Percentiles rank a stretch among this genome's conserved stretches.
phyloP scores from a whole-genome alignment of 2,888 invertebrate genomes.

The Epistrophe grossulariae region DNA sequence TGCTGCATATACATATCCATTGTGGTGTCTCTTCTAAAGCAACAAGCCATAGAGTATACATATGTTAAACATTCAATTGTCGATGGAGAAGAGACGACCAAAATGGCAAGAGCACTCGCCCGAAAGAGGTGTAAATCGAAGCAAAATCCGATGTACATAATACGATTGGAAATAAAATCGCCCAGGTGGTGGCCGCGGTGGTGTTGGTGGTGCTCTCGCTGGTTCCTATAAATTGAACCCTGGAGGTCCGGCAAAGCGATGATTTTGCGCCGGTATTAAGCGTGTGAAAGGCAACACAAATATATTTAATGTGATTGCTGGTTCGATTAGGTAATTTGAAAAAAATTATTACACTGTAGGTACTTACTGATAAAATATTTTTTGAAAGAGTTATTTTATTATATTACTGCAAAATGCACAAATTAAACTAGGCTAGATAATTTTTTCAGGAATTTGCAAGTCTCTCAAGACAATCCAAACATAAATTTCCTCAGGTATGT shows the following conservation, averaged over 20 bases:
- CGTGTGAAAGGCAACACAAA: conserved; percentile 56
- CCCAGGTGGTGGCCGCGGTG: conserved; percentile 50
- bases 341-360: conserved; percentile 17
- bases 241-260: conserved; percentile 63
- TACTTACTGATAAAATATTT: neutral
- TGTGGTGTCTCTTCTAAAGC: conserved; percentile 65
- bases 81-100: conserved; percentile 31
- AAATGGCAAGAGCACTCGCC: conserved; percentile 50
- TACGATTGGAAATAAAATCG: conserved; percentile 60
- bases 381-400: no score
- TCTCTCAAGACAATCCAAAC: no score
- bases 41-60: conserved; percentile 46
- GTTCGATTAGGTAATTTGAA: conserved; percentile 49
- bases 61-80: conserved; percentile 73
- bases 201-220: neutral
- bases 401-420: no score
- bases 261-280: conserved; percentile 46
- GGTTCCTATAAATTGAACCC: conserved; percentile 44
- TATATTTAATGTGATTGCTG: conserved; percentile 37
- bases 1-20: conserved; percentile 52
- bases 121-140: conserved; percentile 71
- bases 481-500: no score
- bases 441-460: no score
- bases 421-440: no score
- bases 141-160: conserved; percentile 58